These are phyloP conservation scores for Lepilemur septentrionalis DNA, from an alignment of 2,797 vertebrate genomes.

Conservation along the genomic window DNA sequence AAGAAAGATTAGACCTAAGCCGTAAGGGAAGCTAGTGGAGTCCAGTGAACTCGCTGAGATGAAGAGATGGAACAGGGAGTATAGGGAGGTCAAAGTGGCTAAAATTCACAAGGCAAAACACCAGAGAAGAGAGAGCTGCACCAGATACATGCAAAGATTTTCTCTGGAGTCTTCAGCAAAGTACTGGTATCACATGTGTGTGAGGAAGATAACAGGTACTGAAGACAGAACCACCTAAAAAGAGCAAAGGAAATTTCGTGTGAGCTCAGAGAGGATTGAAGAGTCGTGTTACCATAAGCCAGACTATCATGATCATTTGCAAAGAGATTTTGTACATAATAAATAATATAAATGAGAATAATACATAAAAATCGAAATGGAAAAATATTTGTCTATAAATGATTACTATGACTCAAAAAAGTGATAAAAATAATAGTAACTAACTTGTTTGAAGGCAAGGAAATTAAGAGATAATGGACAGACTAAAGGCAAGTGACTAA, in stretches of 20 bases:
- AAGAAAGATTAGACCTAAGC: background rate
- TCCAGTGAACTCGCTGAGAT: background rate
- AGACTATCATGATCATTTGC: background rate
- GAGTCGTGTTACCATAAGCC: too few species aligned
- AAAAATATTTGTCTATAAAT: background rate
- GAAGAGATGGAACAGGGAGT: background rate
- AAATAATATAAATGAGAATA: background rate
- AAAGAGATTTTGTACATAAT: background rate
- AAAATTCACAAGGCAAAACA: background rate
- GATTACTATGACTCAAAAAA: background rate
- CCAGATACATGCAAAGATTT: background rate
- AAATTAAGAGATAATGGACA: background rate
- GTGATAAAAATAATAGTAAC: background rate
- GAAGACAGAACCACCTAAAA: background rate
- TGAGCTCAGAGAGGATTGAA: background rate
- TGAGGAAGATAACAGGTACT: background rate
- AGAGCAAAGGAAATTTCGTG: background rate
- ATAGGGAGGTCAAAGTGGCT: background rate
- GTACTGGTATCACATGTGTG: background rate
- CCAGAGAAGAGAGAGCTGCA: background rate
- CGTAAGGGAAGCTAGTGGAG: background rate
- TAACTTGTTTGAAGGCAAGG: background rate
- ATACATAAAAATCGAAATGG: background rate
- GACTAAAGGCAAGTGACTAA: background rate
- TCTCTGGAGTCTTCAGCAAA: background rate